phyloP scores from a whole-genome alignment of 2,113 vertebrate genomes.

The Octodon degus region DNA sequence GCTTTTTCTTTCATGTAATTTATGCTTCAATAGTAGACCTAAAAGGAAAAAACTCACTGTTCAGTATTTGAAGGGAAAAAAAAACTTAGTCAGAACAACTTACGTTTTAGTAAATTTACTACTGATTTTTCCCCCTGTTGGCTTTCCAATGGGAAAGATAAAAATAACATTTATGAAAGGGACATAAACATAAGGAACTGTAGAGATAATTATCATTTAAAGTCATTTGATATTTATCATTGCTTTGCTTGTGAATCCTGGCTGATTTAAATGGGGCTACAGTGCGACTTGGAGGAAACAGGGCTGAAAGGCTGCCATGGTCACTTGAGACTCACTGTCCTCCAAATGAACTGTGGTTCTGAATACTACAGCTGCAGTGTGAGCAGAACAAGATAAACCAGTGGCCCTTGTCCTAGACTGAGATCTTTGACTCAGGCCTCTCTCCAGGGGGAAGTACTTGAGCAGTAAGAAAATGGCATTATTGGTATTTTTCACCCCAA shows the following conservation, averaged over 20 bases:
- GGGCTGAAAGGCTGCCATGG: constrained; percentile 29
- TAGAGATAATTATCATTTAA: not conserved
- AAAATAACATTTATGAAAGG: not conserved
- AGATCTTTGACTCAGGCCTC: not conserved
- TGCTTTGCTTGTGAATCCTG: not conserved
- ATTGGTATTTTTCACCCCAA: not conserved
- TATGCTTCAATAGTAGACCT: not conserved
- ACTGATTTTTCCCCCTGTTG: not conserved
- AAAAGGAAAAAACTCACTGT: not conserved
- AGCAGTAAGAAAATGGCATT: not conserved
- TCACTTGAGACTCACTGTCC: constrained; percentile 15
- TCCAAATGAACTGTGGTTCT: not conserved
- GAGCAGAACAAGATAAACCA: not conserved
- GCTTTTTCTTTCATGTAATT: constrained; percentile 16
- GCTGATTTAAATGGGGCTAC: not conserved
- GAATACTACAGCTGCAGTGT: not conserved
- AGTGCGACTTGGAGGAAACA: not conserved
- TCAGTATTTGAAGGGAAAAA: not conserved
- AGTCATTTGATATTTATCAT: not conserved
- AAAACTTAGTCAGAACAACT: constrained; percentile 8
- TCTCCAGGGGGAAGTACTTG: not conserved
- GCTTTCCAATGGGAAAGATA: not conserved
- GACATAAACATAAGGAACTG: not conserved
- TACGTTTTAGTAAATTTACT: not conserved
- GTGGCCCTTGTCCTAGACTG: not conserved